phyloP scores from a whole-genome alignment of 1,140 invertebrate species.

The Marisa cornuarietis region DNA sequence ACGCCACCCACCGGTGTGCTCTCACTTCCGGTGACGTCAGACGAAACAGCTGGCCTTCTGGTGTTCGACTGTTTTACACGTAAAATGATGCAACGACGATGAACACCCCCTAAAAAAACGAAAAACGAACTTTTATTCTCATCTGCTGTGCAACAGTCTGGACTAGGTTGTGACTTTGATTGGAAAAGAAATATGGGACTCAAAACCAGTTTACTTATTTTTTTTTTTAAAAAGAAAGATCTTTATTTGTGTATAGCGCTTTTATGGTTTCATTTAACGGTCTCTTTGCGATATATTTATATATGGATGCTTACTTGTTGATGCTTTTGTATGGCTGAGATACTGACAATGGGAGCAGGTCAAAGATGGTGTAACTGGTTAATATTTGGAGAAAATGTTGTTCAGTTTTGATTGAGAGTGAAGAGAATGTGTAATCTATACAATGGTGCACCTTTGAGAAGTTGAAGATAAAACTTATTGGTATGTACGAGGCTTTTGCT shows the following conservation, averaged over 20 bases:
- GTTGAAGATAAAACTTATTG: no score
- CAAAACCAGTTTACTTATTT: neutral
- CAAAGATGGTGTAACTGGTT: no score
- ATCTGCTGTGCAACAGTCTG: neutral
- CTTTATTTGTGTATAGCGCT: neutral
- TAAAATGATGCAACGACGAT: conserved; percentile 4
- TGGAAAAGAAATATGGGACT: no score
- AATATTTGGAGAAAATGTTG: no score
- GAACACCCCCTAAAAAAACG: neutral
- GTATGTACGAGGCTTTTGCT: no score
- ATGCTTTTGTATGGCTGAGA: no score
- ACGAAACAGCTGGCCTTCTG: conserved; percentile 6
- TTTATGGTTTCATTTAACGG: neutral
- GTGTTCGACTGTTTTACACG: conserved; percentile 8
- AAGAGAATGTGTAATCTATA: no score
- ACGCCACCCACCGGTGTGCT: conserved; percentile 17
- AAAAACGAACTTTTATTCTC: neutral
- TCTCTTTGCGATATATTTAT: neutral
- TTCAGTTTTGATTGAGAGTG: no score
- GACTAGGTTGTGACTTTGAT: neutral
- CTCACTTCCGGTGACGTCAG: conserved; percentile 17
- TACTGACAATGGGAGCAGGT: no score
- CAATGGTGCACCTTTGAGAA: no score
- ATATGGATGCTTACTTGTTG: no score
- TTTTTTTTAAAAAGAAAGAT: neutral